Evolutionary conservation across 92 coral and sea anemone genomes (phyloP), one percentile per base, ranked within the genome.

Genomic region (Epizoanthus fatuus): DNA sequence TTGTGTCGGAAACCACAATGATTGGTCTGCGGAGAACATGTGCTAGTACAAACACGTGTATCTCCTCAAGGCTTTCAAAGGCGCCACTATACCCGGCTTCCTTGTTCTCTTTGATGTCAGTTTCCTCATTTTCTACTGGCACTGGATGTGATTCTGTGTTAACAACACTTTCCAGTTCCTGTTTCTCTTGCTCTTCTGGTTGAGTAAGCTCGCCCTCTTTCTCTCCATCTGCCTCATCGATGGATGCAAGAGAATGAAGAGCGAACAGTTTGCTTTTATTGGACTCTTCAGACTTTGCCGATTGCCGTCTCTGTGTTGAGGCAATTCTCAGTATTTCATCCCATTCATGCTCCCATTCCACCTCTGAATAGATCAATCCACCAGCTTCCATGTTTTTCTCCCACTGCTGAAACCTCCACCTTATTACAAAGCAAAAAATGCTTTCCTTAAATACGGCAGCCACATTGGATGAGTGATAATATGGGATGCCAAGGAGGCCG

Each of bases 271-370:
- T 65, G 84, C 91, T 76, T 62, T 89, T 84, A 9, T 19, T 72
- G 39, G 63, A 16, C 11, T 53, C 60, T 17, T 54, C 45, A 4
- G 88, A 45, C 22, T 47, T 59, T 42, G 39, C 37, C 5, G 81
- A 55, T 62, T 86, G 84, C 63, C 85, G 84, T 53, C 98, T 88
- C 63, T 79, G 88, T 22, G 98, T 88, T 15, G 95, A 93, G 5
- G 99, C 98, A 20, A 97, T 85, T 9, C 94, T 87, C 40, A 97
- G 62, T 60, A 97, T 96, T 22, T 91, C 93, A 10, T 87, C 75
- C 99, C 99, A 97, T 55, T 97, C 99, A 4, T 44, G 86, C 53
- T 91, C 94, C 99, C 99, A 97, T 59, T 97, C 99, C 2, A 80
- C 90, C 51, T 93, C 98, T 0, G 91, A 83, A 77, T 93, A 95